Conservation (phyloP, 2,888 invertebrate species). For the Drosophila colorata region DNA sequence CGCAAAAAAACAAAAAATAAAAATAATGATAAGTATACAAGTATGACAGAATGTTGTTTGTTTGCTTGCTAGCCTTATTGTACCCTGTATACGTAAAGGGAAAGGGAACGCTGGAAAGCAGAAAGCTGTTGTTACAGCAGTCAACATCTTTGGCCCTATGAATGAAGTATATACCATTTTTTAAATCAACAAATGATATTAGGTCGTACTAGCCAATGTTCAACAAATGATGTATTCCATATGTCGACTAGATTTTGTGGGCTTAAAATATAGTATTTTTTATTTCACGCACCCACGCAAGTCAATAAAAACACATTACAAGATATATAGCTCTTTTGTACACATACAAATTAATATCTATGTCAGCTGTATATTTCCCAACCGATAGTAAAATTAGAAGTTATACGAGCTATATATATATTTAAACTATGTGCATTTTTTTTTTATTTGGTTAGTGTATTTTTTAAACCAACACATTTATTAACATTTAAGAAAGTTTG, state of each 20-base stretch:
- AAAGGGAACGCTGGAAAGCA: background rate
- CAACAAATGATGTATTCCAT: background rate
- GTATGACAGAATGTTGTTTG: background rate
- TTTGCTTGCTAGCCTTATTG: background rate
- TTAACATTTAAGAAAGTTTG: too few species aligned
- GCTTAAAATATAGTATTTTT: background rate
- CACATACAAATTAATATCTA: background rate
- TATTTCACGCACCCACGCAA: background rate
- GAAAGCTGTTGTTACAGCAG: background rate
- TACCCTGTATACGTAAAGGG: background rate
- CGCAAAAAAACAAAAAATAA: slow-evolving; percentile 14
- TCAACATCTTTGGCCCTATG: too few species aligned
- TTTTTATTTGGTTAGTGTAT: too few species aligned
- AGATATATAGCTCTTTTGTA: background rate
- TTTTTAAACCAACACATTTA: too few species aligned
- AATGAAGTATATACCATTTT: too few species aligned
- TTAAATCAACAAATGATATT: background rate
- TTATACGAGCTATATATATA: too few species aligned
- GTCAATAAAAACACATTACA: slow-evolving; percentile 1
- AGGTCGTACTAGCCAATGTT: too few species aligned
- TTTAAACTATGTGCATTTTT: too few species aligned
- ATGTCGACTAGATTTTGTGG: too few species aligned
- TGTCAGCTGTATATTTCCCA: background rate
- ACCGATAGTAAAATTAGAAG: background rate
- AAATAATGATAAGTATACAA: slow-evolving; percentile 1